A percentile compares a stretch with the other conserved stretches of the same genome.
Conservation (phyloP, 2,888 invertebrate genomes). For the Callyntrura sp. region DNA sequence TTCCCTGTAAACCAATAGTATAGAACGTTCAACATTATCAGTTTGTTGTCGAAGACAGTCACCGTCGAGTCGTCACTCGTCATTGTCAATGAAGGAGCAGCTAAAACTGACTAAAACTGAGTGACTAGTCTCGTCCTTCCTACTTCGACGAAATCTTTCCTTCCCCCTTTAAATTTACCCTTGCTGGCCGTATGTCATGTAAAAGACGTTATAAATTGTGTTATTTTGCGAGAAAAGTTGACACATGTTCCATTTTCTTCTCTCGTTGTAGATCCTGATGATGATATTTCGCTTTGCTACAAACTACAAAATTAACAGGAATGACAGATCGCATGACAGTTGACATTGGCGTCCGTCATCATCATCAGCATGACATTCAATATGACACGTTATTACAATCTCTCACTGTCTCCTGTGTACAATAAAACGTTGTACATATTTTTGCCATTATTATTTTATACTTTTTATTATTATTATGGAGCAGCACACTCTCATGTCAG, state of each 20-base stretch:
- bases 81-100: conserved; percentile 38
- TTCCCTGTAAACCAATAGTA: conserved; percentile 19
- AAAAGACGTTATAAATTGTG: conserved; percentile 25
- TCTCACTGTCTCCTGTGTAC: conserved; percentile 27
- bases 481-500: conserved; percentile 33
- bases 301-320: conserved; percentile 63
- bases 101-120: conserved; percentile 18
- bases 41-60: conserved; percentile 53
- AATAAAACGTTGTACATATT: conserved; percentile 46
- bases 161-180: conserved; percentile 23
- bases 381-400: conserved; percentile 71
- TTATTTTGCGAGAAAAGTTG: conserved; percentile 59
- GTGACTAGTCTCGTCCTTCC: conserved; percentile 17
- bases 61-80: not conserved
- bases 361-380: conserved; percentile 70
- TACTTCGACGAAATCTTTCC: conserved; percentile 10
- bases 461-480: conserved; percentile 11
- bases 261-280: conserved; percentile 39
- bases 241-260: conserved; percentile 62
- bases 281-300: conserved; percentile 57
- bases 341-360: conserved; percentile 74
- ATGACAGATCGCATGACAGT: conserved; percentile 72
- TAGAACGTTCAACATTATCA: conserved; percentile 30
- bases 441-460: conserved; percentile 11
- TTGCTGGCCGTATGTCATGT: not conserved